Percentiles rank a stretch among this genome's conserved stretches.
These are phyloP conservation scores for Drepana falcataria DNA, from an alignment of 2,888 invertebrate species.

Conservation along the genomic window DNA sequence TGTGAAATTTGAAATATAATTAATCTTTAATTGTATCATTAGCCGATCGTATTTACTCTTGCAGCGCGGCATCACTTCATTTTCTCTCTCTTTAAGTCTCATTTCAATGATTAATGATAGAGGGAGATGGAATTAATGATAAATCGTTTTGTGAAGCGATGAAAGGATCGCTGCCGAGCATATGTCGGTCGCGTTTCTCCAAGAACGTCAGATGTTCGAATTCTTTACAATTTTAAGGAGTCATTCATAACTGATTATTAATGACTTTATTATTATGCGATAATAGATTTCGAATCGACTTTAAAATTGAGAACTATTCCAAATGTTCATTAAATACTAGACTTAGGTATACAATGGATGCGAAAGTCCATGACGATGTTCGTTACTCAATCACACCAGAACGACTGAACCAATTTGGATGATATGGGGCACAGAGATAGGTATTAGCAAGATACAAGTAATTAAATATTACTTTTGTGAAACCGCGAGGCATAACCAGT, in stretches of 20 bases:
- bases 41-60: slow-evolving; percentile 64
- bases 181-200: slow-evolving; percentile 52
- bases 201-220: slow-evolving; percentile 56
- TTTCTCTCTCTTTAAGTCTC: slow-evolving; percentile 77
- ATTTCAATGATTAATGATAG: slow-evolving; percentile 71
- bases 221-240: slow-evolving; percentile 65
- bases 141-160: slow-evolving; percentile 58
- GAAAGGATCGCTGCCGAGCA: slow-evolving; percentile 62
- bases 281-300: slow-evolving; percentile 43
- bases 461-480: too few species aligned
- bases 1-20: slow-evolving; percentile 59
- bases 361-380: too few species aligned
- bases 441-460: too few species aligned
- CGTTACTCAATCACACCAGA: too few species aligned
- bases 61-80: slow-evolving; percentile 64
- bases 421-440: too few species aligned
- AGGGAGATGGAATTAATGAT: slow-evolving; percentile 55
- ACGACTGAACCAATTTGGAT: too few species aligned
- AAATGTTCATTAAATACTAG: too few species aligned
- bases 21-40: slow-evolving; percentile 76
- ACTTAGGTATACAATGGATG: too few species aligned
- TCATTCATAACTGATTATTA: slow-evolving; percentile 69
- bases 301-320: slow-evolving; percentile 1
- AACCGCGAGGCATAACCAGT: too few species aligned
- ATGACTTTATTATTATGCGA: slow-evolving; percentile 47